Base-by-base conservation (phyloP, 1,140 invertebrate species). In the Leptinotarsa defecta region DNA sequence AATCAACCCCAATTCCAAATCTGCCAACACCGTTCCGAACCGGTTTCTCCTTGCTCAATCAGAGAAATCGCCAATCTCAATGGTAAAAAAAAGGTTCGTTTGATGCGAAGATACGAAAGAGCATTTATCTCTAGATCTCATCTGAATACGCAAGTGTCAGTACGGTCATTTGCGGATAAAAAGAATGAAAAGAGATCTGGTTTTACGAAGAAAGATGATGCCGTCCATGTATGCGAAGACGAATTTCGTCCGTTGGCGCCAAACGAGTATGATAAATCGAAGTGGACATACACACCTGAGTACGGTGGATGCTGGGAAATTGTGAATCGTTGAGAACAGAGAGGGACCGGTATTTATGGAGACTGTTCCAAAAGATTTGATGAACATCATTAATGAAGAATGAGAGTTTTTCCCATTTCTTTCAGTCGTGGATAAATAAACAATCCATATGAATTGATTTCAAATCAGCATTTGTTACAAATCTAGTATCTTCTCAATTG, bases 241-340 rank as follows among this genome's bases (percentile, higher is more conserved):
- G 68, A 70, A 49, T 49, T 70, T 70, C 48, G 70, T 49, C 70
- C 70, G 70, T 71, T 71, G 70, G 52, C 70, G 70, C 70, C 70
- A 71, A 71, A 71, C 70, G 27, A 52, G 70, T 71, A 71, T 71
- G 70, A 19, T 71, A 62, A 71, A 61, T 71, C 61, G 70, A 57
- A 52, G 70, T 71, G 70, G 48, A 70, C 68, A 19, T 48, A 70
- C 68, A 71, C 70, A 71, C 70, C 70, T 71, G 70, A 71, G 70
- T 62, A 61, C 17, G 22, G 68, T 49, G 49, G 22, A 70, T 19
- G 49, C 22, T 70, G 68, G 48, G 68, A 70, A 70, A 67, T 67
- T 20, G 34, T 43, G 34, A 43, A 43, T 43, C 34, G 34, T 11
- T 43, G 34, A 43, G 34, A 43, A 43, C 34, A 43, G 34, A 43